Base-by-base conservation (phyloP, 2,113 vertebrate genomes). In the Mionectes macconnelli region DNA sequence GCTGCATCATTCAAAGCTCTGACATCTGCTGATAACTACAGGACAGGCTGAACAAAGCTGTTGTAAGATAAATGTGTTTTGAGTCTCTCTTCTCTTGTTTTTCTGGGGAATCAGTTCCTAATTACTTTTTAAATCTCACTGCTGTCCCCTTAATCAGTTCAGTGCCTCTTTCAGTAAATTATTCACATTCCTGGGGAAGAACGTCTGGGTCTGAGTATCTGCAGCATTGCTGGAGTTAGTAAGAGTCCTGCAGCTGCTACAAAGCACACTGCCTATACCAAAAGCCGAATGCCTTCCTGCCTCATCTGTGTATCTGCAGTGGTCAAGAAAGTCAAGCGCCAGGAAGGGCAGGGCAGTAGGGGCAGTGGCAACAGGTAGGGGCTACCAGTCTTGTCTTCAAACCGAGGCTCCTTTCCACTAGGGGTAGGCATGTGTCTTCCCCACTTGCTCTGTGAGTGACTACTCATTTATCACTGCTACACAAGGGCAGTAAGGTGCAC, bases 21-120 rank as follows among this genome's bases (percentile, higher is more conserved):
- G 62, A 33, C 0, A 0, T 39, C 49, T 68, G 6, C 16, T 53
- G n/a, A 30, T 55, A 64, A 22, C 64, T 81, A 47, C 25, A 33
- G 57, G 53, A 49, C 10, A 49, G 55, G 24, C 55, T 6, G 1
- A 47, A 49, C 27, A 44, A n/a, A 14, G 12, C n/a, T 47, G 11
- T 63, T 56, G 4, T 52, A 83, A 69, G 16, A 21, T 39, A 39
- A 64, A 49, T 35, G 19, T 28, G 7, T 64, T 78, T 74, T 31
- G 39, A 83, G 19, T 64, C 6, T 23, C 33, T 2, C 17, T 57
- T 7, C 23, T 24, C 24, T 59, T 60, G 31, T 50, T 78, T 93
- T 74, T 49, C n/a, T 7, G 25, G 31, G 23, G 27, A 83, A 13
- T 82, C 44, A 15, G 17, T 59, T 89, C 17, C 39, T 67, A 81